A percentile compares a stretch with the other conserved stretches of the same genome.
phyloP scores from a whole-genome alignment of 2,888 invertebrate genomes.

The Lasioglossum vierecki region DNA sequence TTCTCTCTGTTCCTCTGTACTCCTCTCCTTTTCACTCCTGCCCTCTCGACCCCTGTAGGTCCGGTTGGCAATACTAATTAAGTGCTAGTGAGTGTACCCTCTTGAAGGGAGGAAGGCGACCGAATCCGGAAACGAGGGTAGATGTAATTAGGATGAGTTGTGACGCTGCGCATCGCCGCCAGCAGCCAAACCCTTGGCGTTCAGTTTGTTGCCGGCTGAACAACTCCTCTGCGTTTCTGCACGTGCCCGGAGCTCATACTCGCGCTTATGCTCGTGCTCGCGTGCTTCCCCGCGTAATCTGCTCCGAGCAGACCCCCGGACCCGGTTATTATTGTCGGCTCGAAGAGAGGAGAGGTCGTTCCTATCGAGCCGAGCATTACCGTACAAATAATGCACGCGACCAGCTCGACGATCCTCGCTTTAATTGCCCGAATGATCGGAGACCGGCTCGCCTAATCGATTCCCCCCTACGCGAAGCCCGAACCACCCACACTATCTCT shows the following conservation, averaged over 20 bases:
- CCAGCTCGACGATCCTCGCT: slow-evolving; percentile 57
- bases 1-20: slow-evolving; percentile 47
- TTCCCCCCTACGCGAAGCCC: neutral
- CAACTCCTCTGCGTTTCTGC: slow-evolving; percentile 34
- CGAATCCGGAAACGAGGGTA: slow-evolving; percentile 79
- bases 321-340: slow-evolving; percentile 66
- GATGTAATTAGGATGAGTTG: slow-evolving; percentile 82
- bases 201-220: slow-evolving; percentile 55
- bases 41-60: slow-evolving; percentile 60
- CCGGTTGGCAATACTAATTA: slow-evolving; percentile 80
- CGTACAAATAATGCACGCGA: slow-evolving; percentile 63
- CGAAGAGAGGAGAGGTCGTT: slow-evolving; percentile 63
- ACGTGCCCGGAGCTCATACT: slow-evolving; percentile 17
- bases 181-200: slow-evolving; percentile 66
- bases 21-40: slow-evolving; percentile 51
- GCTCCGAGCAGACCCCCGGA: slow-evolving; percentile 56
- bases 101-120: slow-evolving; percentile 73
- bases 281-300: slow-evolving; percentile 57
- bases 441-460: slow-evolving; percentile 56
- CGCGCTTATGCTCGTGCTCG: slow-evolving; percentile 37
- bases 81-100: slow-evolving; percentile 75
- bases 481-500: neutral
- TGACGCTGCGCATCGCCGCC: slow-evolving; percentile 74
- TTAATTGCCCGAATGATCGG: slow-evolving; percentile 65
- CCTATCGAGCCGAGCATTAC: slow-evolving; percentile 65